Conservation (phyloP, 2,888 invertebrate species). For the Luperina testacea region DNA sequence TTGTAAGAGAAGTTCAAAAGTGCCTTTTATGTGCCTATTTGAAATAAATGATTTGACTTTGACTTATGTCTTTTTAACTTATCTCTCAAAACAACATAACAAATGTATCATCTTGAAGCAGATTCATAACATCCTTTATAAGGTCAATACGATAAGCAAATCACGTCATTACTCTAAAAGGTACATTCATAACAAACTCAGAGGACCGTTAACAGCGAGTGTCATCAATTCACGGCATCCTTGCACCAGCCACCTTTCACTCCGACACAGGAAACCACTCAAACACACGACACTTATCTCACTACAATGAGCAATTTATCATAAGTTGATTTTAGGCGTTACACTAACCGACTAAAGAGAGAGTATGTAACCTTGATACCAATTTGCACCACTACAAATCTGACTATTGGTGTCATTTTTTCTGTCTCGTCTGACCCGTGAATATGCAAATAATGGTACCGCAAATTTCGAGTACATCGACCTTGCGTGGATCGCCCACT, state of each 20-base stretch:
- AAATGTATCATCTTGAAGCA: constrained; percentile 5
- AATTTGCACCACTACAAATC: constrained; percentile 82
- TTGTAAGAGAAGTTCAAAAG: not conserved
- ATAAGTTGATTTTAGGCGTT: constrained; percentile 87
- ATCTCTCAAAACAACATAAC: not conserved
- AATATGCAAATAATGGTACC: constrained; percentile 88
- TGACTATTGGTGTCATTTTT: constrained; percentile 87
- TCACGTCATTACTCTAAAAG: constrained; percentile 42
- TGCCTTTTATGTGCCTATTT: not conserved
- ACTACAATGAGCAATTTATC: constrained; percentile 89
- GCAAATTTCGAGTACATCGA: constrained; percentile 88
- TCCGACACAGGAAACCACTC: constrained; percentile 88
- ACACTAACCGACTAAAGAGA: constrained; percentile 89
- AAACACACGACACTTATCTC: constrained; percentile 86
- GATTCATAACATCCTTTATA: constrained; percentile 21
- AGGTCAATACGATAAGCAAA: constrained; percentile 30
- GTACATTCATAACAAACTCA: constrained; percentile 48
- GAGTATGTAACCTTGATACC: constrained; percentile 88
- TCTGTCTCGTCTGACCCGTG: constrained; percentile 80
- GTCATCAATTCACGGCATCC: constrained; percentile 79
- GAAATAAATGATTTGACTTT: not conserved
- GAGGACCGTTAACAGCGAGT: constrained; percentile 66
- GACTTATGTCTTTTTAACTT: not conserved
- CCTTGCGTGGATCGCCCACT: constrained; percentile 86
- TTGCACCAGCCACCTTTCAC: constrained; percentile 84